Conservation (phyloP, 2,113 vertebrate species). For the Orientallactaga bullata region DNA sequence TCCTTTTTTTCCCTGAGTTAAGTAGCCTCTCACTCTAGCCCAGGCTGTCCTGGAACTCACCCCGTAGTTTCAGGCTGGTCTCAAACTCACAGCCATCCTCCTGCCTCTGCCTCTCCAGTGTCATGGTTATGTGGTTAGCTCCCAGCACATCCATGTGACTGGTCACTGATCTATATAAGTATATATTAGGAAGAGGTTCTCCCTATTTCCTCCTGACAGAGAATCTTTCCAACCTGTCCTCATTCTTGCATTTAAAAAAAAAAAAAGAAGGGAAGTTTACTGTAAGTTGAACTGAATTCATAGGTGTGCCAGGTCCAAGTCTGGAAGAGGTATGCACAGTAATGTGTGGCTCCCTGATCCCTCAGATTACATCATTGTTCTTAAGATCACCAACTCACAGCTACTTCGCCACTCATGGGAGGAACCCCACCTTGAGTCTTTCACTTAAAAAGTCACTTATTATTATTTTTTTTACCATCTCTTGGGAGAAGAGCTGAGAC, state of each 20-base stretch:
- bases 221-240: not conserved
- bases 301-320: rapidly evolving
- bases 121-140: not conserved
- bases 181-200: no score
- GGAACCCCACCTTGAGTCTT: not conserved
- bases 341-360: rapidly evolving
- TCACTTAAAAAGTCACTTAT: not conserved
- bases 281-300: no score
- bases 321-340: not conserved
- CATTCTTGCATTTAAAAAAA: no score
- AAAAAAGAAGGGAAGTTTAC: no score
- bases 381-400: not conserved
- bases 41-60: no score
- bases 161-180: not conserved
- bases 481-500: not conserved
- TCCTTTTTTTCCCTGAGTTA: no score
- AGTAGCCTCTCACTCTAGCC: no score
- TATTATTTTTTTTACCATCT: rapidly evolving
- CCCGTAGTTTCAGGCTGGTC: no score
- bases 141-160: not conserved
- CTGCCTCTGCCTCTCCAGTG: no score
- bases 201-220: not conserved
- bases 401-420: not conserved
- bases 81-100: no score
- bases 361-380: rapidly evolving